Evolutionary conservation across 1,140 invertebrate species (phyloP).

Genomic region (Nilaparvata lugens): DNA sequence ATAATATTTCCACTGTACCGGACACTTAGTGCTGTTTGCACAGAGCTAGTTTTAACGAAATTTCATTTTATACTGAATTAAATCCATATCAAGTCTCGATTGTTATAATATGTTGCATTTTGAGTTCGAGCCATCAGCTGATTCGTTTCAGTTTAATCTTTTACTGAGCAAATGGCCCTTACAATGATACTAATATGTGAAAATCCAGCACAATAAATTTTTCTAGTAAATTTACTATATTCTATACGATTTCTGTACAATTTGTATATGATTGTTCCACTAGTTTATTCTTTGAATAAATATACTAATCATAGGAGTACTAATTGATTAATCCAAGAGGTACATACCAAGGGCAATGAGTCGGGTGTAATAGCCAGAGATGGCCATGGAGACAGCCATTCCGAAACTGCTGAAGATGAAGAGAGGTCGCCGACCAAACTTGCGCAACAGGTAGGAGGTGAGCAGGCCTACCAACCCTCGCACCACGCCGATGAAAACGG

Average conservation of each 20-base stretch:
- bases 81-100: too few relatives aligned
- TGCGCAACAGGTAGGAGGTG: slow-evolving; percentile 42
- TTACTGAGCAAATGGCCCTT: too few relatives aligned
- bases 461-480: slow-evolving; percentile 49
- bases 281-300: background rate
- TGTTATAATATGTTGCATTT: too few relatives aligned
- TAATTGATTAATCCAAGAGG: background rate
- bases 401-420: slow-evolving; percentile 41
- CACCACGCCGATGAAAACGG: slow-evolving; percentile 52
- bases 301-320: background rate
- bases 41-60: too few relatives aligned
- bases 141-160: too few relatives aligned
- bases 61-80: too few relatives aligned
- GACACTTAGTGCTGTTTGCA: too few relatives aligned
- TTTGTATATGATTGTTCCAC: background rate
- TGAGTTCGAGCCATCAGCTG: too few relatives aligned
- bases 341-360: slow-evolving; percentile 34
- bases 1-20: too few relatives aligned
- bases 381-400: slow-evolving; percentile 42
- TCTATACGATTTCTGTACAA: background rate
- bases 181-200: too few relatives aligned
- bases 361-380: slow-evolving; percentile 39
- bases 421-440: slow-evolving; percentile 40
- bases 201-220: too few relatives aligned
- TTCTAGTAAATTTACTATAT: too few relatives aligned